Base-by-base conservation (phyloP, 2,797 vertebrate genomes). In the Aplochiton taeniatus region DNA sequence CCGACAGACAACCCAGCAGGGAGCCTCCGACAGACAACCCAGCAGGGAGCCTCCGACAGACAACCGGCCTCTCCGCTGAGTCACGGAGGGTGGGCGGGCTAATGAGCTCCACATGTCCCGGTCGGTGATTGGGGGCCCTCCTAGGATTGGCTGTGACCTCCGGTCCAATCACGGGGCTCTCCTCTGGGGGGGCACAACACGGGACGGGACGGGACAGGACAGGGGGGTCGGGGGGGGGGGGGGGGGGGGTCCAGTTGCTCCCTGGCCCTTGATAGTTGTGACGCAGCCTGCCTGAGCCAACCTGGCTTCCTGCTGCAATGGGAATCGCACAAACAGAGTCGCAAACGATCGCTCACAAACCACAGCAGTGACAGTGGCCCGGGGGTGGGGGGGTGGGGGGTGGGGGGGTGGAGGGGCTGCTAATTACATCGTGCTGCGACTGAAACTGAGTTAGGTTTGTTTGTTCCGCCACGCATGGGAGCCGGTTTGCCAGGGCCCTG, bases 1-100 rank as follows among this genome's bases (percentile, higher is more conserved):
- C 79, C 72, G 78, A 66, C 65, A 69, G 13, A 9, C 42, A 42
- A 80, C 79, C 83, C 79, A 76, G 73, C 76, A 68, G 67, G 49
- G 16, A 49, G 60, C 70, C 80, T 66, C 75, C 69, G 73, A 78
- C 88, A 91, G 87, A 91, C 77, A 61, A 81, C 78, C 80, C 78
- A 87, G 86, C 87, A 89, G 88, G 88, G 90, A 89, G 83, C 86
- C 72, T 83, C 79, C 61, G 77, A 63, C 76, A 83, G 79, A 74
- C 70, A 31, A n/a, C 45, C 6, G 45, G 6, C 45, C 11, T 11
- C 45, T 7, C 11, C 45, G 43, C 81, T 67, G 71, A 83, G 76
- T 86, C 83, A 79, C 58, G 9, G 67, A 77, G 69, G 74, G 31
- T 2, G 77, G 66, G 77, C 80, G 83, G 57, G 69, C 69, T 78